Evolutionary conservation across 2,888 invertebrate species (phyloP).

Genomic region (Muscina levida): DNA sequence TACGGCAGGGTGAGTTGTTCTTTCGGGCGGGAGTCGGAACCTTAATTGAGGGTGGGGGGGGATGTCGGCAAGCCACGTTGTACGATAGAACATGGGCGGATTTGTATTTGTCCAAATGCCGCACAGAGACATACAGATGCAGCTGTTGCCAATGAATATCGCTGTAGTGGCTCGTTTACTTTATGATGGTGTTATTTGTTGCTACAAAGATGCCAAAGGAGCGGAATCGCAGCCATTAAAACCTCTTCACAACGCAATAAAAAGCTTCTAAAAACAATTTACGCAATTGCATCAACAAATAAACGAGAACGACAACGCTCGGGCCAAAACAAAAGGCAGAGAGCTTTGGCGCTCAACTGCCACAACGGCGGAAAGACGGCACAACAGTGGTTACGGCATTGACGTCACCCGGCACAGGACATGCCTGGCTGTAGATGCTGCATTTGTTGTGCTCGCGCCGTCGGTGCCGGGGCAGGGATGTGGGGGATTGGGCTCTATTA

Average conservation of each 20-base stretch:
- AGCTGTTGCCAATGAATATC: conserved; percentile 55
- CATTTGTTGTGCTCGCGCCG: conserved; percentile 19
- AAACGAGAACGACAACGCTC: conserved; percentile 47
- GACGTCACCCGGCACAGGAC: conserved; percentile 24
- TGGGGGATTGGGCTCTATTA: conserved; percentile 62
- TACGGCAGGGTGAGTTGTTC: neutral
- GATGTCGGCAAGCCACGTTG: too few relatives aligned
- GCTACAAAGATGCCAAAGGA: conserved; percentile 54
- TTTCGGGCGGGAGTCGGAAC: too few relatives aligned
- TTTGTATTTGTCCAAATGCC: conserved; percentile 8
- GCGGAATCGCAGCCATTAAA: conserved; percentile 64
- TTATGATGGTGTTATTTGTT: conserved; percentile 57
- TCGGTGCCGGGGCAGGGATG: conserved; percentile 10
- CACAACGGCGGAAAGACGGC: conserved; percentile 41
- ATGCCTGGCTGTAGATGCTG: conserved; percentile 36
- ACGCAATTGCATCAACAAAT: conserved; percentile 66
- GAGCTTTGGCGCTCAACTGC: conserved; percentile 31
- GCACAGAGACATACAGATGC: conserved; percentile 8
- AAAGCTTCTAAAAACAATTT: conserved; percentile 64
- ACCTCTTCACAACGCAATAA: conserved; percentile 63
- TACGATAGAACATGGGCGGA: neutral
- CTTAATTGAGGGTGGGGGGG: too few relatives aligned
- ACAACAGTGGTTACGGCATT: conserved; percentile 24
- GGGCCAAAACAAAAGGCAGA: neutral
- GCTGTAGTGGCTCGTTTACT: conserved; percentile 27